Percentiles rank a stretch among this genome's conserved stretches.
Conservation (phyloP, 1,140 invertebrate species). For the Microplitis mediator region DNA sequence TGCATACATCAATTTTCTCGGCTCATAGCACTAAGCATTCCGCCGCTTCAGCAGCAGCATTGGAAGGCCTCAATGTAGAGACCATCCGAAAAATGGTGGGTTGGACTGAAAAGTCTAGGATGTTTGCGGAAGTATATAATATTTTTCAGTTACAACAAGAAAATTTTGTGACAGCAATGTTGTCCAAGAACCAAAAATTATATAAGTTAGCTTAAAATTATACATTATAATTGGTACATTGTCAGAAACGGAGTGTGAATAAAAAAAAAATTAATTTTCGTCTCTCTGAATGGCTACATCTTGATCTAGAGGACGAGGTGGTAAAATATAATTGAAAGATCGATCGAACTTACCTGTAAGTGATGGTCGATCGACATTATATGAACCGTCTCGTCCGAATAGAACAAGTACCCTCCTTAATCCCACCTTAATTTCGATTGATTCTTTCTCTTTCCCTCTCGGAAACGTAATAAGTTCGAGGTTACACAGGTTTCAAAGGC, state of each 20-base stretch:
- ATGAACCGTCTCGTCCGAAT: too few species aligned
- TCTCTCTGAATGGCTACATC: neutral
- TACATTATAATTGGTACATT: too few species aligned
- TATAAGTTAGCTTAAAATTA: too few species aligned
- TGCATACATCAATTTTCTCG: slow-evolving; percentile 35
- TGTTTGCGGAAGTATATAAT: slow-evolving; percentile 36
- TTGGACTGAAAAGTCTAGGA: slow-evolving; percentile 31
- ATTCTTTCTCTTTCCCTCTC: too few species aligned
- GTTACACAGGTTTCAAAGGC: too few species aligned
- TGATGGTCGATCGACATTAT: too few species aligned
- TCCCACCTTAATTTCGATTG: too few species aligned
- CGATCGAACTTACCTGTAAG: too few species aligned
- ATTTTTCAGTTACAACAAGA: neutral
- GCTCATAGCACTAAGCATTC: slow-evolving; percentile 33
- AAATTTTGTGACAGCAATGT: neutral
- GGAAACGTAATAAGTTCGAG: too few species aligned
- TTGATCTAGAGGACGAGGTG: slow-evolving; percentile 2
- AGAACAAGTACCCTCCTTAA: too few species aligned
- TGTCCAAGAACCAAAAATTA: neutral
- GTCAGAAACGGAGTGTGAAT: neutral
- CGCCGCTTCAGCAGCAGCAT: slow-evolving; percentile 32
- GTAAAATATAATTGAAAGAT: neutral
- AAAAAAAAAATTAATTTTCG: neutral
- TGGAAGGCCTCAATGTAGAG: slow-evolving; percentile 28
- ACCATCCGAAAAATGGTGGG: slow-evolving; percentile 31